Evolutionary conservation across 2,797 vertebrate genomes (phyloP).

Genomic region (Allochrocebus solatus): DNA sequence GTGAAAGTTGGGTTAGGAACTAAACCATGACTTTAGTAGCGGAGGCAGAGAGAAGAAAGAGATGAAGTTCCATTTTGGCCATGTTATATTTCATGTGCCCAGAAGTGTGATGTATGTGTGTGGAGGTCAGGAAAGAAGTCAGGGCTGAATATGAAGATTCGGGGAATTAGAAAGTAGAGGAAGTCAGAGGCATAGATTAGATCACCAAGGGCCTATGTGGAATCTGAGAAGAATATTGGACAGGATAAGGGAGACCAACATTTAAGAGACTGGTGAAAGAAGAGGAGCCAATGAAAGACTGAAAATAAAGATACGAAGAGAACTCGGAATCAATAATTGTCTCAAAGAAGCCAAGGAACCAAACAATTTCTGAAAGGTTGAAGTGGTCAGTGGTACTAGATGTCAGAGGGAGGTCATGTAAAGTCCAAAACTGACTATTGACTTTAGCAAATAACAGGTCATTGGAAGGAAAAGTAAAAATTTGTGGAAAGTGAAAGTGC

Average conservation of each 20-base stretch:
- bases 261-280: neutral
- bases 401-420: neutral
- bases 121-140: neutral
- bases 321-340: neutral
- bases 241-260: neutral
- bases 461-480: neutral
- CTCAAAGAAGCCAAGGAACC: neutral
- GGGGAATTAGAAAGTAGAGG: neutral
- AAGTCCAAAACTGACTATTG: neutral
- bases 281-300: neutral
- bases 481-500: neutral
- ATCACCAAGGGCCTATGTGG: neutral
- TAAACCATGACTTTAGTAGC: neutral
- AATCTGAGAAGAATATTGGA: neutral
- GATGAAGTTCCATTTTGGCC: neutral
- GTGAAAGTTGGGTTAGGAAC: neutral
- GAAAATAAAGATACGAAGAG: neutral
- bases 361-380: neutral
- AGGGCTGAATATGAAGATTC: neutral
- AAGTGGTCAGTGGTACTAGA: neutral
- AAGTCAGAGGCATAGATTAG: neutral
- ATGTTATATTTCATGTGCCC: neutral
- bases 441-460: neutral
- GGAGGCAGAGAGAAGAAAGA: neutral
- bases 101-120: neutral